These are phyloP conservation scores for Zelostemma sp. DNA, from an alignment of 1,140 invertebrate species.

Conservation along the genomic window DNA sequence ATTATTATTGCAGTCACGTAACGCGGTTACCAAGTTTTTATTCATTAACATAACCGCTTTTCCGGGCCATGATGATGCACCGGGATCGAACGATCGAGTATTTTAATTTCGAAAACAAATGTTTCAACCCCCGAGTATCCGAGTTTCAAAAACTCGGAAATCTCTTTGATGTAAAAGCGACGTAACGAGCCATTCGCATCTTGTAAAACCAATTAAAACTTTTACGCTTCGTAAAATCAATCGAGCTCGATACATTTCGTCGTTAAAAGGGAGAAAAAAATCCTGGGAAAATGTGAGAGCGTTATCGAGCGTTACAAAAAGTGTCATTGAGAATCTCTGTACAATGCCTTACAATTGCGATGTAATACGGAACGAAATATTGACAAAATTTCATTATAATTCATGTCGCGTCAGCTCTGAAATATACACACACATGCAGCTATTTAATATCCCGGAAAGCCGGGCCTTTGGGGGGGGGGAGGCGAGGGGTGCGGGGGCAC, in stretches of 20 bases:
- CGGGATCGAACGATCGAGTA: no score
- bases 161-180: background rate
- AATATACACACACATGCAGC: constrained; percentile 33
- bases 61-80: no score
- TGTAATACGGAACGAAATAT: constrained; percentile 38
- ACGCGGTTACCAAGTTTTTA: background rate
- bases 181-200: background rate
- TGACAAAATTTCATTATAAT: constrained; percentile 45
- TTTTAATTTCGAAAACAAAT: background rate
- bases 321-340: background rate
- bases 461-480: no score
- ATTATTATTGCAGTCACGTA: constrained; percentile 4
- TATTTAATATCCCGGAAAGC: constrained; percentile 45
- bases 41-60: no score
- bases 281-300: background rate
- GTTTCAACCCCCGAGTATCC: background rate
- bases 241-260: background rate
- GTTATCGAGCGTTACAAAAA: background rate
- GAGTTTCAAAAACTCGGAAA: background rate
- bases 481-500: no score
- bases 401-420: constrained; percentile 40
- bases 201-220: background rate
- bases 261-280: background rate
- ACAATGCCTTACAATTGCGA: constrained; percentile 12
- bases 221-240: background rate